Conservation (phyloP, 2,888 invertebrate species). For the Trichacis sp. region DNA sequence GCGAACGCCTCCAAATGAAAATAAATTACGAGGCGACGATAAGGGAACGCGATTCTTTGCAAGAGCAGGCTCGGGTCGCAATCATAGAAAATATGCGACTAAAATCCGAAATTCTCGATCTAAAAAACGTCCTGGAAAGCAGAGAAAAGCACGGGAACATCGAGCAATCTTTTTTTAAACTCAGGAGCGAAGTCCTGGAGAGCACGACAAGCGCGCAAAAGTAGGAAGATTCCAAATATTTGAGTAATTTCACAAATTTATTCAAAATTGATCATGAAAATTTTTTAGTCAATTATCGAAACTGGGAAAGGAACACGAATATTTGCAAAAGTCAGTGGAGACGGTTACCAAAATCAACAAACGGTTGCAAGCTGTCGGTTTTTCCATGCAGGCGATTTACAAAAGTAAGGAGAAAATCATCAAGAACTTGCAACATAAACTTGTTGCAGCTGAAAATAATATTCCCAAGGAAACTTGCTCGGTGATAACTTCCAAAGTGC, state of each 20-base stretch:
- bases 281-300: constrained; percentile 28
- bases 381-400: constrained; percentile 49
- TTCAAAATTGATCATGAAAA: constrained; percentile 25
- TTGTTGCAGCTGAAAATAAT: constrained; percentile 26
- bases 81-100: constrained; percentile 52
- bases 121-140: constrained; percentile 42
- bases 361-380: constrained; percentile 53
- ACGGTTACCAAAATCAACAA: constrained; percentile 49
- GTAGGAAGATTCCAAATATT: no score
- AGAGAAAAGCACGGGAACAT: constrained; percentile 43
- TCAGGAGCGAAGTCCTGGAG: constrained; percentile 43
- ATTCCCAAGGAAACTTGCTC: no score
- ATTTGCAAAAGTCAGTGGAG: constrained; percentile 49
- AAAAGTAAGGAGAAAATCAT: constrained; percentile 48
- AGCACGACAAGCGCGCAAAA: no score
- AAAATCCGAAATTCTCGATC: constrained; percentile 46
- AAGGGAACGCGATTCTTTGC: constrained; percentile 52
- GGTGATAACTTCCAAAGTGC: neutral
- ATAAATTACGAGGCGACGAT: constrained; percentile 49
- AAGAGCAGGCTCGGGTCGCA: constrained; percentile 46
- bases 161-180: constrained; percentile 45
- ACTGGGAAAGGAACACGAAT: constrained; percentile 55
- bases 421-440: constrained; percentile 42
- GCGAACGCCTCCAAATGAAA: constrained; percentile 49
- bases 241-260: no score